Conservation (phyloP, 2,113 vertebrate genomes). For the Rhadina sibilatrix region DNA sequence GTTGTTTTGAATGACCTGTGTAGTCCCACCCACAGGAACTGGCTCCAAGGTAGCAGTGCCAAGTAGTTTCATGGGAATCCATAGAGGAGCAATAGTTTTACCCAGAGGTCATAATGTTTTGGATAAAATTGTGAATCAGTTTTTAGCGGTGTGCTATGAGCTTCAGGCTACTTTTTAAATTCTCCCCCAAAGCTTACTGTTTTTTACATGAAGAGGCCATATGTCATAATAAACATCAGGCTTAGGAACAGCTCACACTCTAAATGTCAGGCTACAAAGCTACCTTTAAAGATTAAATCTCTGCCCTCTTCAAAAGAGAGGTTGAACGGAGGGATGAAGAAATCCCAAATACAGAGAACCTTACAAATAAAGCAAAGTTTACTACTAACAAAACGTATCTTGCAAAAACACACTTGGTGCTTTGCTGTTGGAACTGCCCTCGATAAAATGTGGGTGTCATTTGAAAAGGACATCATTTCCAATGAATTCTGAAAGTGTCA, state of each 20-base stretch:
- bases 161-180: constrained; percentile 42
- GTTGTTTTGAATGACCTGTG: not conserved
- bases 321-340: constrained; percentile 29
- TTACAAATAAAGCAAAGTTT: constrained; percentile 63
- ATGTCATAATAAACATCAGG: constrained; percentile 58
- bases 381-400: constrained; percentile 59
- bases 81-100: not conserved
- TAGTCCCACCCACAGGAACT: not conserved
- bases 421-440: constrained; percentile 64
- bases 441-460: constrained; percentile 74
- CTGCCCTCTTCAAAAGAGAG: constrained; percentile 58
- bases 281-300: constrained; percentile 68
- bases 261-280: constrained; percentile 71
- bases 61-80: constrained; percentile 23
- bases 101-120: constrained; percentile 43
- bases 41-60: not conserved
- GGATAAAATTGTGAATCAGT: constrained; percentile 46
- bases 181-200: constrained; percentile 49
- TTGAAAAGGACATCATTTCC: constrained; percentile 80
- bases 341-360: constrained; percentile 50
- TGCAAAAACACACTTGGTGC: constrained; percentile 63
- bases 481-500: constrained; percentile 80
- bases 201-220: constrained; percentile 52
- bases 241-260: constrained; percentile 50
- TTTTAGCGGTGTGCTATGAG: constrained; percentile 1